Evolutionary conservation across 2,888 invertebrate genomes (phyloP).

Genomic region (Tiphia femorata): DNA sequence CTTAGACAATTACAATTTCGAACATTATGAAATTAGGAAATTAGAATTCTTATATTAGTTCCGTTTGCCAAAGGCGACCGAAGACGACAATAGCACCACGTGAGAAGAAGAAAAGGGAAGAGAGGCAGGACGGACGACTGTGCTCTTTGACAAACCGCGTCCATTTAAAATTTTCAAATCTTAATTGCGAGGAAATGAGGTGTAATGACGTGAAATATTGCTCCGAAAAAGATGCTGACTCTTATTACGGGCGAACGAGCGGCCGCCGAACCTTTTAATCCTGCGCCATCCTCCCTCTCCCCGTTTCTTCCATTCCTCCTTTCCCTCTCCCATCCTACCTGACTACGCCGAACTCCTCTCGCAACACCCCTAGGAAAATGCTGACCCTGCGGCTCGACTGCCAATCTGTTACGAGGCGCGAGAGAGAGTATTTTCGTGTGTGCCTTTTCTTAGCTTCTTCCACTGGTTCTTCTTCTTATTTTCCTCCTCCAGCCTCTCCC

Average conservation of each 20-base stretch:
- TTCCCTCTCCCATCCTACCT: background rate
- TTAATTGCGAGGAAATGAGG: conserved; percentile 63
- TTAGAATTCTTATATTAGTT: no score
- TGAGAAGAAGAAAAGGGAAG: background rate
- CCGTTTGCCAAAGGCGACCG: no score
- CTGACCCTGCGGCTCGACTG: conserved; percentile 58
- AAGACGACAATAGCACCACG: background rate
- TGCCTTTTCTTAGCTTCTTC: conserved; percentile 7
- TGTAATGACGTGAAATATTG: conserved; percentile 64
- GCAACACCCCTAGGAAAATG: conserved; percentile 48
- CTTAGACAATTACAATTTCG: no score
- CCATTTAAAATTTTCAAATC: conserved; percentile 50
- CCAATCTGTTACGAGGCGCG: conserved; percentile 58
- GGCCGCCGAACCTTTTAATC: conserved; percentile 59
- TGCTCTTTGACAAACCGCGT: conserved; percentile 37
- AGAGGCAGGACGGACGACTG: background rate
- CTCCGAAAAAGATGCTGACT: conserved; percentile 64
- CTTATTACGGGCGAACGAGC: conserved; percentile 53
- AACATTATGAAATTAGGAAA: no score
- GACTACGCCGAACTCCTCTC: no score
- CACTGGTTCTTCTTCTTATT: background rate
- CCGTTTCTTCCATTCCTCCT: conserved; percentile 12
- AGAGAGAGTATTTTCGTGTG: conserved; percentile 15
- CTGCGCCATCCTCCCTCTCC: conserved; percentile 25
- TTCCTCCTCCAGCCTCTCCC: background rate